Conservation (phyloP, 1,140 invertebrate species). For the silkworm (Bombyx mori) region ASM3026992v2 NC_085121.1:5255501-5256000, state of each 20-base stretch:
- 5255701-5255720: constrained; percentile 60
- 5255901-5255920: constrained; percentile 8
- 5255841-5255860: constrained; percentile 63
- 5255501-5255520: too few relatives aligned
- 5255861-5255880: constrained; percentile 45
- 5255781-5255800: constrained; percentile 53
- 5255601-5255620: too few relatives aligned
- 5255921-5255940: not conserved
- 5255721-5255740: constrained; percentile 60
- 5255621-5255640: too few relatives aligned
- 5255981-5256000: constrained; percentile 9
- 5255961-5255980: constrained; percentile 17
- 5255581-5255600: too few relatives aligned
- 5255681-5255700: constrained; percentile 47
- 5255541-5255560: too few relatives aligned
- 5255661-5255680: not conserved
- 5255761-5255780: constrained; percentile 58
- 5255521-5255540: too few relatives aligned
- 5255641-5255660: too few relatives aligned
- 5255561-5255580: too few relatives aligned
- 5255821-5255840: constrained; percentile 62
- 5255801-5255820: constrained; percentile 52
- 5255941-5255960: not conserved
- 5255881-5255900: constrained; percentile 56
- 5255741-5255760: constrained; percentile 58